Evolutionary conservation across 2,113 vertebrate genomes (phyloP).

Genomic region (Urocolius indicus): DNA sequence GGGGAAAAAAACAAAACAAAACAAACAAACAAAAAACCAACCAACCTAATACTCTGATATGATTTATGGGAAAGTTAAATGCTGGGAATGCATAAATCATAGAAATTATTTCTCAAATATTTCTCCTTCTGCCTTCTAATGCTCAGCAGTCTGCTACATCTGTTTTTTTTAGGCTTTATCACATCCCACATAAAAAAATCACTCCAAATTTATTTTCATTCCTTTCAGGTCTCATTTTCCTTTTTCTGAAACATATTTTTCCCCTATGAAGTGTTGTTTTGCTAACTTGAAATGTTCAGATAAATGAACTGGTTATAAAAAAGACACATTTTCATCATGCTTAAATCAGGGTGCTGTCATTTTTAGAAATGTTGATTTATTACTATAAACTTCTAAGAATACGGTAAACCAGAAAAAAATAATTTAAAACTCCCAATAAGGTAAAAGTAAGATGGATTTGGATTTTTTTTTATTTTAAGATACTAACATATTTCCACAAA

Average conservation of each 20-base stretch:
- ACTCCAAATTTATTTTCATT: neutral
- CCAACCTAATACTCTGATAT: neutral
- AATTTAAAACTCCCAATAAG: neutral
- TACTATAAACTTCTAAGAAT: neutral
- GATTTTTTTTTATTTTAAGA: neutral
- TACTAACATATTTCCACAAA: neutral
- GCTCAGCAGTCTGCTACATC: neutral
- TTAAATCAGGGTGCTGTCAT: neutral
- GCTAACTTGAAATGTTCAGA: neutral
- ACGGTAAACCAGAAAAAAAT: neutral
- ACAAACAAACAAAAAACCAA: too few relatives aligned
- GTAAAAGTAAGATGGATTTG: neutral
- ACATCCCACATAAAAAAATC: neutral
- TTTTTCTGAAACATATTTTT: neutral
- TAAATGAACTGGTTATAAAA: neutral
- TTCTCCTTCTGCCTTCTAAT: neutral
- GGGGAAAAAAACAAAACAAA: neutral
- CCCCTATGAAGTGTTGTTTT: neutral
- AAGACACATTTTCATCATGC: neutral
- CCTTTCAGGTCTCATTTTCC: neutral
- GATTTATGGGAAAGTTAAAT: neutral
- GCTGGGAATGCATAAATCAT: neutral
- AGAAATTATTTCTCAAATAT: neutral
- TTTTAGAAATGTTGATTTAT: constrained; percentile 5
- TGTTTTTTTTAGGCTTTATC: neutral